Percentiles rank a stretch among this genome's conserved stretches.
Conservation (phyloP, 2,888 invertebrate species). For the Phorcus lineatus region DNA sequence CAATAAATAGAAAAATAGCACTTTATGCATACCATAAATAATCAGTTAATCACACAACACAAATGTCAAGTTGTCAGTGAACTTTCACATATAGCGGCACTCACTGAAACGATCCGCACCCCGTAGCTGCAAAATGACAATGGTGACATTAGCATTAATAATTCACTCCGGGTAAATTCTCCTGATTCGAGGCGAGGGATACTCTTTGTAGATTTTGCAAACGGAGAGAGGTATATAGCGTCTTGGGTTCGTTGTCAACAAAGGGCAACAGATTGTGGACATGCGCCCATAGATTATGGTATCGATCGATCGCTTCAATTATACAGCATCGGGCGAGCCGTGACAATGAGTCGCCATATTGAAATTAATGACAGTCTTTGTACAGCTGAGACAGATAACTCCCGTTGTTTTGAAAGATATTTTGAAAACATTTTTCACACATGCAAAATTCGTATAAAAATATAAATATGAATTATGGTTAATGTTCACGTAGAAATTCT, state of each 20-base stretch:
- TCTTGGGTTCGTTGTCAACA: neutral
- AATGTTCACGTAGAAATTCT: constrained; percentile 45
- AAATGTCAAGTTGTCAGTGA: neutral
- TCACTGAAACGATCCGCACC: too few relatives aligned
- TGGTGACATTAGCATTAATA: too few relatives aligned
- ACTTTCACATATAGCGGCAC: too few relatives aligned
- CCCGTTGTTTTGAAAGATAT: neutral
- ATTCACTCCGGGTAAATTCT: too few relatives aligned
- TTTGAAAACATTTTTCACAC: neutral
- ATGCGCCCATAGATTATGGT: constrained; percentile 5
- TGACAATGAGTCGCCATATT: constrained; percentile 14
- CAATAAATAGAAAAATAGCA: constrained; percentile 15
- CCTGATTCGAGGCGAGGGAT: too few relatives aligned
- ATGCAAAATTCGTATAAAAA: neutral
- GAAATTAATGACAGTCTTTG: neutral
- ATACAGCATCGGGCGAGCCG: neutral
- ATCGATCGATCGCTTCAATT: constrained; percentile 5
- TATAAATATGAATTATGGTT: neutral
- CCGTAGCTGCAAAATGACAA: too few relatives aligned
- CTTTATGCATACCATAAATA: neutral
- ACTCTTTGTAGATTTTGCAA: neutral
- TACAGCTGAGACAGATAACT: constrained; percentile 6
- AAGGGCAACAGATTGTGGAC: constrained; percentile 13
- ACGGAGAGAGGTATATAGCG: neutral
- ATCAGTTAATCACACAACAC: neutral